phyloP scores from a whole-genome alignment of 1,140 invertebrate species.

The Heterodera carotae region DNA sequence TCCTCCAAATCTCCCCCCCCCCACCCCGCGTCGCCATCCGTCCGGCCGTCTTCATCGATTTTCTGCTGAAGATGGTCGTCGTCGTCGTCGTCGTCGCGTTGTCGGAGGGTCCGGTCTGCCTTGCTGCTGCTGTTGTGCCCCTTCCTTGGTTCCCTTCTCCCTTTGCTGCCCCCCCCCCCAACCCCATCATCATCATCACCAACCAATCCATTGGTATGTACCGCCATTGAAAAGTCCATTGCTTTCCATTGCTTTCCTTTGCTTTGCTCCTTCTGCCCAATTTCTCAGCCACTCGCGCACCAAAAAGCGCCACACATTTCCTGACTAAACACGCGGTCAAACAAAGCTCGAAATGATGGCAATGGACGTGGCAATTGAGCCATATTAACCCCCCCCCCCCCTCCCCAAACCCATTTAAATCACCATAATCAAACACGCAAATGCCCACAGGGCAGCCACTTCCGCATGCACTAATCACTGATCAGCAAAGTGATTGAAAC shows the following conservation, averaged over 20 bases:
- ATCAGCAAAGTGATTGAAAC: too few species aligned
- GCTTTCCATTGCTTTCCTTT: slow-evolving; percentile 3
- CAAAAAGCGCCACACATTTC: background rate
- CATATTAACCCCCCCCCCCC: background rate
- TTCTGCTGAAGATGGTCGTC: slow-evolving; percentile 16
- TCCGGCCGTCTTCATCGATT: slow-evolving; percentile 22
- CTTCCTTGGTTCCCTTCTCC: background rate
- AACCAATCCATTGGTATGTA: background rate
- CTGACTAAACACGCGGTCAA: background rate
- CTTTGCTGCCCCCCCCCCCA: too few species aligned
- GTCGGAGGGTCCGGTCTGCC: background rate
- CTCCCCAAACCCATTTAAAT: too few species aligned
- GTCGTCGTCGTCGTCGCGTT: background rate
- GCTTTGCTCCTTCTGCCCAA: background rate
- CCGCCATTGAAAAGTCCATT: slow-evolving; percentile 3
- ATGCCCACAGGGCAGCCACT: too few species aligned
- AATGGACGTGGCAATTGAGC: background rate
- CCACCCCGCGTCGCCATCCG: background rate
- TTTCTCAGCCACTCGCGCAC: background rate
- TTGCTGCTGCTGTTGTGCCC: background rate
- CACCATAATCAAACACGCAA: too few species aligned
- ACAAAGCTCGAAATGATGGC: background rate
- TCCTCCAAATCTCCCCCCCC: slow-evolving; percentile 3
- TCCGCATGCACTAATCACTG: too few species aligned
- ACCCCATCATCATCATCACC: background rate